Evolutionary conservation across 2,888 invertebrate genomes (phyloP).

Genomic region (Listrodromus nycthemerus): DNA sequence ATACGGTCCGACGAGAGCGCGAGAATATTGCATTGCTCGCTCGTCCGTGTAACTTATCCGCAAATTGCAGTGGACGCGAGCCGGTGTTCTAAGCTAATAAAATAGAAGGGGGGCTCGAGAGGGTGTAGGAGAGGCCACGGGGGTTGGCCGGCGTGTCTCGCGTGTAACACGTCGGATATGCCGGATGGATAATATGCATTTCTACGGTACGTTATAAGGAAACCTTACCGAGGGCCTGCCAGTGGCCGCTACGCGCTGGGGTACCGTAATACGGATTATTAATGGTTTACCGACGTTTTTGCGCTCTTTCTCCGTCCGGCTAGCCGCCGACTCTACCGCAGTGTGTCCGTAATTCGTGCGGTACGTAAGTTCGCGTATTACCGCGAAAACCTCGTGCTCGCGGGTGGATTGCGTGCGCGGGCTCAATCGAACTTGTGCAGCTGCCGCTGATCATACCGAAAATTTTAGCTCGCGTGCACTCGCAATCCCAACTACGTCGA

Average conservation of each 20-base stretch:
- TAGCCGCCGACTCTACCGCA: conserved; percentile 39
- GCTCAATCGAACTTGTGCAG: conserved; percentile 46
- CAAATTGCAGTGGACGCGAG: conserved; percentile 78
- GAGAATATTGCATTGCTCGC: conserved; percentile 64
- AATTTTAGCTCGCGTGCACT: conserved; percentile 40
- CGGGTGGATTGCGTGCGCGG: conserved; percentile 48
- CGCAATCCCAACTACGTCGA: conserved; percentile 23
- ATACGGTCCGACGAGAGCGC: background rate
- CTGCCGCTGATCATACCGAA: conserved; percentile 33
- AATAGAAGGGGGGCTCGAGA: conserved; percentile 65
- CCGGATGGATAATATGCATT: conserved; percentile 83
- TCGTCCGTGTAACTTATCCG: conserved; percentile 66
- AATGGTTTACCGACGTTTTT: conserved; percentile 76
- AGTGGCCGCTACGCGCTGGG: conserved; percentile 56
- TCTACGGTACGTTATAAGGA: conserved; percentile 82
- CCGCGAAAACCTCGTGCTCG: conserved; percentile 42
- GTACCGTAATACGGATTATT: conserved; percentile 79
- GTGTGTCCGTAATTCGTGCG: conserved; percentile 5
- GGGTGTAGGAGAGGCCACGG: conserved; percentile 58
- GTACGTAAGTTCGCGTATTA: conserved; percentile 54
- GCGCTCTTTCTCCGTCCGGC: conserved; percentile 50
- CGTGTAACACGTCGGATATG: conserved; percentile 81
- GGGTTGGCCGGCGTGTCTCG: conserved; percentile 73
- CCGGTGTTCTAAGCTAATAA: conserved; percentile 80
- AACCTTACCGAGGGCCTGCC: conserved; percentile 75